Evolutionary conservation across 1,140 invertebrate genomes (phyloP).

Genomic region (Euwallacea fornicatus): DNA sequence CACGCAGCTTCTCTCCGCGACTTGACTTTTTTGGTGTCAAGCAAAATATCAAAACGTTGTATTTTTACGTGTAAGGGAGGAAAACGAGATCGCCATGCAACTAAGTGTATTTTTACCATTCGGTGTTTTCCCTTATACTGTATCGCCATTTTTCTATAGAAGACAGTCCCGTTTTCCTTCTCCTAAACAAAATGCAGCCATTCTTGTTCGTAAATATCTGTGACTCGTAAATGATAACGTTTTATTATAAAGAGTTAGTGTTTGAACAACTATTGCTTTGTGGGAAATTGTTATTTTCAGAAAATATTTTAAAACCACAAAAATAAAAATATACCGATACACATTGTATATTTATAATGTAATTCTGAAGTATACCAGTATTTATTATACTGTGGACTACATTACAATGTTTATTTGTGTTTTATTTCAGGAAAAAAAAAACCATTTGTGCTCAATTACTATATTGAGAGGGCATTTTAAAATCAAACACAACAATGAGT

Average conservation of each 20-base stretch:
- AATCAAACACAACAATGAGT: too few species aligned
- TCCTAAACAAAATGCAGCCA: constrained; percentile 47
- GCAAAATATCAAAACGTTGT: constrained; percentile 45
- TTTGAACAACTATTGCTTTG: constrained; percentile 56
- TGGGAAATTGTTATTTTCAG: constrained; percentile 58
- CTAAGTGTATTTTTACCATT: constrained; percentile 33
- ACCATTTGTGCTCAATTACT: too few species aligned
- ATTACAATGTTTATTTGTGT: constrained; percentile 49
- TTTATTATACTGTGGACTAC: constrained; percentile 57
- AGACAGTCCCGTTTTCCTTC: constrained; percentile 40
- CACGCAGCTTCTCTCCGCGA: too few species aligned
- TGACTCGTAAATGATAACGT: constrained; percentile 50
- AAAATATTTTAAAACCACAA: constrained; percentile 56
- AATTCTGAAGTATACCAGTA: constrained; percentile 57
- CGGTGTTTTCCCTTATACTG: constrained; percentile 22
- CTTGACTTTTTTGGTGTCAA: background rate
- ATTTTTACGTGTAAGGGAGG: constrained; percentile 48
- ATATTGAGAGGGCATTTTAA: too few species aligned
- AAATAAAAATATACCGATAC: constrained; percentile 55
- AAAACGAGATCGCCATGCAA: constrained; percentile 31
- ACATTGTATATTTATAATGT: constrained; percentile 58
- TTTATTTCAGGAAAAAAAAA: constrained; percentile 39
- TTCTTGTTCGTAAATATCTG: constrained; percentile 52
- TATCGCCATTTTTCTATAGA: constrained; percentile 13
- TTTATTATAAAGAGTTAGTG: constrained; percentile 53